Conservation (phyloP, 2,888 invertebrate genomes). For the Sinelater perroti region DNA sequence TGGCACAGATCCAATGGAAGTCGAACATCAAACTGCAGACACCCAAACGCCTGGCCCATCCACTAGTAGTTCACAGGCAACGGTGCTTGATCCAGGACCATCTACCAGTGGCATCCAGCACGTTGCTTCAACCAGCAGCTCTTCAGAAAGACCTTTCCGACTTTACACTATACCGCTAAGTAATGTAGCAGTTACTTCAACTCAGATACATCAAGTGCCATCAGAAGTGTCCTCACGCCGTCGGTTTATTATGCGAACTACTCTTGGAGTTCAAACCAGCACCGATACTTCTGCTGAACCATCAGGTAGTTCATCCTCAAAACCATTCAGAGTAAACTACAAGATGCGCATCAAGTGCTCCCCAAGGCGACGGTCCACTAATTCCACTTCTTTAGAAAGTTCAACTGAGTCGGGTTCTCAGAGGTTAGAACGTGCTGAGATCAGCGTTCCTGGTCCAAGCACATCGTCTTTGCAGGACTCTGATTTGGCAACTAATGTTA, state of each 20-base stretch:
- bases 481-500: neutral
- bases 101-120: conserved; percentile 20
- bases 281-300: conserved; percentile 21
- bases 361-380: conserved; percentile 20
- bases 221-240: conserved; percentile 12
- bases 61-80: neutral
- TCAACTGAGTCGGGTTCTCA: too few relatives aligned
- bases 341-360: conserved; percentile 44
- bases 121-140: neutral
- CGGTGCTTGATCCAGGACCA: neutral
- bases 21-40: conserved; percentile 55
- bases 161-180: neutral
- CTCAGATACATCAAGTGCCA: conserved; percentile 54
- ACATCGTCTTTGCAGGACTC: conserved; percentile 4
- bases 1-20: conserved; percentile 76
- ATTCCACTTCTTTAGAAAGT: conserved; percentile 5
- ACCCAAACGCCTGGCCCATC: conserved; percentile 51
- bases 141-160: neutral
- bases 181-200: too few relatives aligned
- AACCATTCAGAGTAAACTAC: conserved; percentile 6
- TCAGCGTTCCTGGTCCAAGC: conserved; percentile 17
- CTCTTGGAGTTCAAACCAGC: conserved; percentile 30
- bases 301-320: conserved; percentile 2
- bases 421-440: too few relatives aligned
- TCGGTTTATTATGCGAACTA: conserved; percentile 21